phyloP scores from a whole-genome alignment of 2,888 invertebrate species.

The Pyrocoelia pectoralis region DNA sequence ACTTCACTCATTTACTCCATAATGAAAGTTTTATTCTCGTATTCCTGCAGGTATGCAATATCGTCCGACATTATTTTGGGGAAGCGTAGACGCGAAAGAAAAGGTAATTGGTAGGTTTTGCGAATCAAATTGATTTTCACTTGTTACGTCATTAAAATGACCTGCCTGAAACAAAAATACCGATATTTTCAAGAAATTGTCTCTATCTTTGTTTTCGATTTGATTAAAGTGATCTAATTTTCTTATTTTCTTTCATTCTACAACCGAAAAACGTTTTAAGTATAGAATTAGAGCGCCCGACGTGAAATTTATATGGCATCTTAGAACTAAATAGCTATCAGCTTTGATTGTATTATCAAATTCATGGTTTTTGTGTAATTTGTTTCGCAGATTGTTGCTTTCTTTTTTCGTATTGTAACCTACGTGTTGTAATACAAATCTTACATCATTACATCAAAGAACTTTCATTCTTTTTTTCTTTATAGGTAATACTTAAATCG shows the following conservation, averaged over 20 bases:
- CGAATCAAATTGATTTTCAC: conserved; percentile 30
- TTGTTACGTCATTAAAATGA: conserved; percentile 27
- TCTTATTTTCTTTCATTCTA: conserved; percentile 14
- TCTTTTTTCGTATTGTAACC: too few species aligned
- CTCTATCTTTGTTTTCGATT: conserved; percentile 23
- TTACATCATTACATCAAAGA: too few species aligned
- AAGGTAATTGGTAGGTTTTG: conserved; percentile 18
- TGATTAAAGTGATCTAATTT: conserved; percentile 27
- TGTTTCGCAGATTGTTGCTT: background rate
- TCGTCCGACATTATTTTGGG: conserved; percentile 11
- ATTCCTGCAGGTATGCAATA: conserved; percentile 29
- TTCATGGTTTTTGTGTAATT: background rate
- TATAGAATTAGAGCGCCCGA: background rate
- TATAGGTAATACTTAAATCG: too few species aligned
- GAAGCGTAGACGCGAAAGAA: conserved; percentile 19
- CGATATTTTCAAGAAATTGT: conserved; percentile 27
- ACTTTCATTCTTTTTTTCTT: too few species aligned
- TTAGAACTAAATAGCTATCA: background rate
- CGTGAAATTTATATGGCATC: background rate
- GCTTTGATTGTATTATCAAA: background rate
- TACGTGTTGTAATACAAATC: too few species aligned
- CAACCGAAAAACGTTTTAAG: conserved; percentile 14
- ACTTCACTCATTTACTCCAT: conserved; percentile 25
- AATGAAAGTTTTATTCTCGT: conserved; percentile 25
- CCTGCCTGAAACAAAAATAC: conserved; percentile 30